phyloP scores from a whole-genome alignment of 2,113 vertebrate species.

The Centropus unirufus region DNA sequence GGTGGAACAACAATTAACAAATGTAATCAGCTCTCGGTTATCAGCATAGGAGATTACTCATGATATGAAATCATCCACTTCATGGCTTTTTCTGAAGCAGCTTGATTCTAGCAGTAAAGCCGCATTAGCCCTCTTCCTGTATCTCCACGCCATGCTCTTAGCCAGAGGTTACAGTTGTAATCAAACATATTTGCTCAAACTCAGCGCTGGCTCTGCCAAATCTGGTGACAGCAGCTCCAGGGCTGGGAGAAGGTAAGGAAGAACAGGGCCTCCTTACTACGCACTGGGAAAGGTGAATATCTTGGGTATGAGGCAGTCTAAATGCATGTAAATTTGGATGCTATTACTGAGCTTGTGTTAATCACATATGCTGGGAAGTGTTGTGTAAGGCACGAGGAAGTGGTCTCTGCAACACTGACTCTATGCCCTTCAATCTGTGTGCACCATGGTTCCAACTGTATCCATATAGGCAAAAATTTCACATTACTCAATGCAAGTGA shows the following conservation, averaged over 20 bases:
- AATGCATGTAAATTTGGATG: neutral
- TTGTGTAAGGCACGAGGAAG: neutral
- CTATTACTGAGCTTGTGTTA: neutral
- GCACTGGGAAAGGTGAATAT: neutral
- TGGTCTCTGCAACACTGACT: rapidly evolving
- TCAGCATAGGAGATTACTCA: neutral
- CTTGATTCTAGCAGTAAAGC: neutral
- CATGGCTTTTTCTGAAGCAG: neutral
- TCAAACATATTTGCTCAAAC: neutral
- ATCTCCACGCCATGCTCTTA: neutral
- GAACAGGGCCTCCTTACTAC: neutral
- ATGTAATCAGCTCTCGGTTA: neutral
- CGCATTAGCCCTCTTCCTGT: neutral
- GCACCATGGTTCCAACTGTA: neutral
- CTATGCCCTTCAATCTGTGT: neutral
- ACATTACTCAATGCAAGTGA: neutral
- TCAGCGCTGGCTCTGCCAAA: neutral
- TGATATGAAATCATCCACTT: neutral
- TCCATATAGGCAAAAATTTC: rapidly evolving
- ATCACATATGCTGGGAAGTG: neutral
- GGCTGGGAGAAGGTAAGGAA: neutral
- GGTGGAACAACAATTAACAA: neutral
- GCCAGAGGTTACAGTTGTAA: neutral
- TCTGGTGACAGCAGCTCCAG: neutral
- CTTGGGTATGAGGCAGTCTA: neutral